These are phyloP conservation scores for Dromiciops gliroides DNA, from an alignment of 2,113 vertebrate genomes.

Conservation along the genomic window DNA sequence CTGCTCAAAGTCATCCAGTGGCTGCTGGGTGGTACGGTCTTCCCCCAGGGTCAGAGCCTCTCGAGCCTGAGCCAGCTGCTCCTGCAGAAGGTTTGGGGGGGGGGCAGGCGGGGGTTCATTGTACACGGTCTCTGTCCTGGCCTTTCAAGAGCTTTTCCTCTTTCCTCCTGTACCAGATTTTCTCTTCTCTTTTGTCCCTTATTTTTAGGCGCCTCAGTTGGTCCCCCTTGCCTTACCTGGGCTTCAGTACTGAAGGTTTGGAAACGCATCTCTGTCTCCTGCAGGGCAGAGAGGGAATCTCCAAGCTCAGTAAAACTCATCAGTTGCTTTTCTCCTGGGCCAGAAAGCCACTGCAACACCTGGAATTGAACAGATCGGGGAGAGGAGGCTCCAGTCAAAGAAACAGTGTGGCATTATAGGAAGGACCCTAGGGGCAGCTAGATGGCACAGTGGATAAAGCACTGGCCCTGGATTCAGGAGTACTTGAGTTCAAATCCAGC, in stretches of 20 bases:
- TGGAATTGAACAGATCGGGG: constrained; percentile 59
- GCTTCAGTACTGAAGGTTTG: constrained; percentile 72
- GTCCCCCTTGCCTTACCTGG: constrained; percentile 63
- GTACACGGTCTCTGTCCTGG: not conserved
- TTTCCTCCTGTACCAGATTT: not conserved
- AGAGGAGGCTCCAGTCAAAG: not conserved
- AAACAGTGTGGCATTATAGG: not conserved
- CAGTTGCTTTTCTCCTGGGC: constrained; percentile 85
- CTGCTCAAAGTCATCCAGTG: constrained; percentile 83
- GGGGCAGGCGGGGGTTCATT: not conserved
- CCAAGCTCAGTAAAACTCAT: constrained; percentile 83
- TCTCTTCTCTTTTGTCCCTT: not conserved
- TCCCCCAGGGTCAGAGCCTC: constrained; percentile 85
- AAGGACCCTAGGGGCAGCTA: no score
- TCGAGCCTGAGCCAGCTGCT: constrained; percentile 67
- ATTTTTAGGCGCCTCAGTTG: not conserved
- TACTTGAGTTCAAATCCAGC: no score
- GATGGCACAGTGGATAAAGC: no score
- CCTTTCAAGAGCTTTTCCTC: no score
- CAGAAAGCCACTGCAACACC: constrained; percentile 84
- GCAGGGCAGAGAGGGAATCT: constrained; percentile 86
- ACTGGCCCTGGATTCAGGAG: no score
- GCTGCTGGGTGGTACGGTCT: constrained; percentile 77
- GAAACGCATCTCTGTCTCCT: constrained; percentile 70
- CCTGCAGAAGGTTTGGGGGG: constrained; percentile 44